Conservation (phyloP, 92 coral and sea anemone species). For the Scolanthus callimorphus region DNA sequence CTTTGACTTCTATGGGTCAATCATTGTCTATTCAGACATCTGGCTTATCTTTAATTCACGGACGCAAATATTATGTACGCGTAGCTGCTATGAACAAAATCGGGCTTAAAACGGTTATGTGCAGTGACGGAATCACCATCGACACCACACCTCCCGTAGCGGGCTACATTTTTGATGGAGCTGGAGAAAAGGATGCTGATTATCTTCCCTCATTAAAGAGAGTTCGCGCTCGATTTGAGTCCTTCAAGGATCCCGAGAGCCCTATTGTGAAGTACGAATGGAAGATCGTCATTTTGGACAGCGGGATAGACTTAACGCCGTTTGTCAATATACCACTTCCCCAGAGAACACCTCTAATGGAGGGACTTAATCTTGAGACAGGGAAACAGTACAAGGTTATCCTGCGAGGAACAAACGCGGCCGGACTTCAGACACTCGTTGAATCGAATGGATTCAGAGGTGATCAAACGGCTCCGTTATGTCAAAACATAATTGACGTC, state of each 20-base stretch:
- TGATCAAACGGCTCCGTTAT: constrained; percentile 66
- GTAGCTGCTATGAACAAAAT: constrained; percentile 63
- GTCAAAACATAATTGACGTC: constrained; percentile 67
- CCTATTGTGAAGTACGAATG: constrained; percentile 88
- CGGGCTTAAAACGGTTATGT: constrained; percentile 80
- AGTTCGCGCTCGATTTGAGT: constrained; percentile 63
- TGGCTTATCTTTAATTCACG: constrained; percentile 58
- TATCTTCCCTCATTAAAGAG: constrained; percentile 70
- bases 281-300: constrained; percentile 43
- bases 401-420: constrained; percentile 84
- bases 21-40: constrained; percentile 74
- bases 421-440: constrained; percentile 54
- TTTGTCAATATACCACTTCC: constrained; percentile 61
- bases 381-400: constrained; percentile 64
- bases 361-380: constrained; percentile 50
- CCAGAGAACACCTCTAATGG: constrained; percentile 78
- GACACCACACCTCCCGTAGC: constrained; percentile 87
- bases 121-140: constrained; percentile 80
- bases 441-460: constrained; percentile 74
- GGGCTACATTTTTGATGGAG: constrained; percentile 61
- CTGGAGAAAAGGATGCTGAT: constrained; percentile 41
- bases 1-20: constrained; percentile 75
- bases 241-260: constrained; percentile 76
- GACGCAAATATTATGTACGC: constrained; percentile 73
- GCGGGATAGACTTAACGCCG: constrained; percentile 45